Conservation (phyloP, 2,797 vertebrate genomes). For the Valencia hispanica region DNA sequence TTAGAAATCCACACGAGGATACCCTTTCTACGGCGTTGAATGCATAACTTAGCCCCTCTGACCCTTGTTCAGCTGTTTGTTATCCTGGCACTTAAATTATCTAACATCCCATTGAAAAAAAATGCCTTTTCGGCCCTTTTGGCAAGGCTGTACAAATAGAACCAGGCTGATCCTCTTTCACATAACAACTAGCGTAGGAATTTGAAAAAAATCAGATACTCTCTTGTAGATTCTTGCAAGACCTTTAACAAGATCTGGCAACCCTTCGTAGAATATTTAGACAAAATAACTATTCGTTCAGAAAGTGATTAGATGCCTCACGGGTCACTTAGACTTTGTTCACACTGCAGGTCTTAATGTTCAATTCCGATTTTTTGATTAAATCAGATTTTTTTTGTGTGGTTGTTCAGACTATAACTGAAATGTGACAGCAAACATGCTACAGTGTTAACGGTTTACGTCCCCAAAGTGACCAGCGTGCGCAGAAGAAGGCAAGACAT, state of each 20-base stretch:
- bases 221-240: not conserved
- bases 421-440: too few relatives aligned
- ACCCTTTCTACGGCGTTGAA: not conserved
- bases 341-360: too few relatives aligned
- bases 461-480: too few relatives aligned
- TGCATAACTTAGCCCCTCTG: too few relatives aligned
- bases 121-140: not conserved
- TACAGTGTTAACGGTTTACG: too few relatives aligned
- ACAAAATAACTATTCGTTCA: not conserved
- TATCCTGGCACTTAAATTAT: not conserved
- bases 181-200: not conserved
- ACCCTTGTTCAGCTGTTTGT: not conserved
- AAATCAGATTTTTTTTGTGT: too few relatives aligned
- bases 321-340: not conserved
- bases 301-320: not conserved
- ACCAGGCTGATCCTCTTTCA: not conserved
- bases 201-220: not conserved
- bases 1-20: not conserved
- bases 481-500: too few relatives aligned
- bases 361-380: too few relatives aligned
- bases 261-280: not conserved
- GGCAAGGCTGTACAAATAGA: not conserved
- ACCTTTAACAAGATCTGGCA: not conserved
- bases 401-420: too few relatives aligned
- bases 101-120: not conserved